A percentile compares a stretch with the other conserved stretches of the same genome.
phyloP scores from a whole-genome alignment of 2,888 invertebrate genomes.

The Margaritifera margaritifera region DNA sequence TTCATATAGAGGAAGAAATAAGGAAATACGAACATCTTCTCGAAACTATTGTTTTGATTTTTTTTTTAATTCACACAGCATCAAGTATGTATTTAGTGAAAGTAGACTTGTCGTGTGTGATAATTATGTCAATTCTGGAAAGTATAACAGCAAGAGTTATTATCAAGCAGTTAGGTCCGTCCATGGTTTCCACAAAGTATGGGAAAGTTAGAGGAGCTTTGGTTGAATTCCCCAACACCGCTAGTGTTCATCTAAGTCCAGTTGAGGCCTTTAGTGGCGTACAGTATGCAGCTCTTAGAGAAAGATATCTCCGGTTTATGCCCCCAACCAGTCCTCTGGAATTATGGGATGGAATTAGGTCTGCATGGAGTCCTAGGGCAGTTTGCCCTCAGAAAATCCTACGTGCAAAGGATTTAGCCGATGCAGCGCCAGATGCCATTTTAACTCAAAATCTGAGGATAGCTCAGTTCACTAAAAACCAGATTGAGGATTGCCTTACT shows the following conservation, averaged over 20 bases:
- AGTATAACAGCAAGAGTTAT: constrained; percentile 6
- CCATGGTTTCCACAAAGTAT: constrained; percentile 79
- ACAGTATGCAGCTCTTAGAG: constrained; percentile 94
- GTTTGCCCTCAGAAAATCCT: constrained; percentile 85
- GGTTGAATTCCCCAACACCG: constrained; percentile 57
- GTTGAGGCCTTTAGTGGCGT: constrained; percentile 93
- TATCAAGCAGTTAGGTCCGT: constrained; percentile 28
- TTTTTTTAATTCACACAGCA: no score
- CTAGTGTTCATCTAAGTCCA: constrained; percentile 70
- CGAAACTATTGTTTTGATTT: no score
- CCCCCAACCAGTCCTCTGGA: constrained; percentile 94
- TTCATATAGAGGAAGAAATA: no score
- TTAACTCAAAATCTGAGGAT: constrained; percentile 24
- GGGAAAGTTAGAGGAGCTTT: constrained; percentile 85
- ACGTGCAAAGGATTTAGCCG: constrained; percentile 16
- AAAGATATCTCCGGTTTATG: constrained; percentile 93
- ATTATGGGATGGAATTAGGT: constrained; percentile 86
- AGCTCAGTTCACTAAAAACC: constrained; percentile 23
- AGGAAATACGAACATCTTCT: no score
- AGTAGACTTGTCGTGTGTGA: no score
- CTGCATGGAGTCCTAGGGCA: constrained; percentile 79
- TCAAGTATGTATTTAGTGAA: no score
- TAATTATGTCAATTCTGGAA: no score
- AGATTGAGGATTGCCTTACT: constrained; percentile 38
- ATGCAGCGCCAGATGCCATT: constrained; percentile 20